Evolutionary conservation across 2,113 vertebrate species (phyloP).

Genomic region (Anarrhichthys ocellatus): DNA sequence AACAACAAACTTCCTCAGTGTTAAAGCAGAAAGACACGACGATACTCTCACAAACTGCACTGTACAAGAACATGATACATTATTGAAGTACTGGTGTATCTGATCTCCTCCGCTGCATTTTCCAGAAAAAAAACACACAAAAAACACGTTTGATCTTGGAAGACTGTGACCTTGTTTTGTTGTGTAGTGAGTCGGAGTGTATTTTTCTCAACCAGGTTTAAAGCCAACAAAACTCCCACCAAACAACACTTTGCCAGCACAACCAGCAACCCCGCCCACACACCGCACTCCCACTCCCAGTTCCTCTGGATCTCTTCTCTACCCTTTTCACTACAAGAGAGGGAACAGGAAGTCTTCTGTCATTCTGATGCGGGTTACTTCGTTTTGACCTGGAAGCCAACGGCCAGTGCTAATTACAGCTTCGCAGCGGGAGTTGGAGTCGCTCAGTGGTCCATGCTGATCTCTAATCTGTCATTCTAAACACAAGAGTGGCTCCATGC

Average conservation of each 20-base stretch:
- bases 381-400: slow-evolving; percentile 40
- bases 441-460: slow-evolving; percentile 42
- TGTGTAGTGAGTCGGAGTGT: slow-evolving; percentile 26
- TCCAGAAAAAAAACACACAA: not conserved
- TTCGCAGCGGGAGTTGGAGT: slow-evolving; percentile 34
- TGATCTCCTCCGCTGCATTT: slow-evolving; percentile 27
- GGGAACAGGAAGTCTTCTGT: slow-evolving; percentile 28
- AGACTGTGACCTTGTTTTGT: slow-evolving; percentile 32
- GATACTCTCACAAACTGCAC: slow-evolving; percentile 2
- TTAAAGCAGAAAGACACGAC: slow-evolving; percentile 4
- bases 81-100: slow-evolving; percentile 2
- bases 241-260: slow-evolving; percentile 23
- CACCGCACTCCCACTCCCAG: slow-evolving; percentile 17
- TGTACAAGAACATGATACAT: slow-evolving; percentile 1
- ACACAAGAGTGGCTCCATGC: slow-evolving; percentile 44
- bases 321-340: slow-evolving; percentile 19
- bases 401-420: slow-evolving; percentile 50
- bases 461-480: slow-evolving; percentile 54
- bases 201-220: slow-evolving; percentile 26
- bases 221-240: slow-evolving; percentile 45
- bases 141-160: slow-evolving; percentile 8
- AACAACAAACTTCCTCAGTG: not conserved
- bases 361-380: slow-evolving; percentile 32
- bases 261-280: slow-evolving; percentile 40
- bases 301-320: slow-evolving; percentile 11